Percentiles rank a stretch among this genome's conserved stretches.
Evolutionary conservation across 2,797 vertebrate species (phyloP).

Genomic region (Arrhamphus sclerolepis): DNA sequence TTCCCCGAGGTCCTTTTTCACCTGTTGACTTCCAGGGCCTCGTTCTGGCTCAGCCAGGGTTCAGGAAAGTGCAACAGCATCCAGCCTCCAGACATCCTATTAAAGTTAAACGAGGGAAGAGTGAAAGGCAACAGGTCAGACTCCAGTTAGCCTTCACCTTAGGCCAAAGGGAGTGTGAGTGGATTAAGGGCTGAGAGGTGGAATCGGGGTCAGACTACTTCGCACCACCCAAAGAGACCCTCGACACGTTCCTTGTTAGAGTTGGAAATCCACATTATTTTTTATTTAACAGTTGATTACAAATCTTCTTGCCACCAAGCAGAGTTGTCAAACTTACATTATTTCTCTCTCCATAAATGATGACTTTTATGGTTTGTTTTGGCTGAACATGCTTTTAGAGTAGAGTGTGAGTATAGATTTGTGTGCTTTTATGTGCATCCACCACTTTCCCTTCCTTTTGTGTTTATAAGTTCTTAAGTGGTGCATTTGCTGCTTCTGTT

Average conservation of each 20-base stretch:
- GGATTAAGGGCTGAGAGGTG: conserved; percentile 40
- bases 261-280: no score
- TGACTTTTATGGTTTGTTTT: no score
- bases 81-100: conserved; percentile 37
- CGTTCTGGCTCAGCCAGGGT: conserved; percentile 16
- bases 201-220: conserved; percentile 50
- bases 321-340: neutral
- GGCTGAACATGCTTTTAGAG: neutral
- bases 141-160: conserved; percentile 53
- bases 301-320: no score
- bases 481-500: conserved; percentile 42
- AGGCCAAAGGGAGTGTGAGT: conserved; percentile 39
- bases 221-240: conserved; percentile 22
- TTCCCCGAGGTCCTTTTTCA: conserved; percentile 34
- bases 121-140: conserved; percentile 49
- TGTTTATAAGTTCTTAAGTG: conserved; percentile 42
- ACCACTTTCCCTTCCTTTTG: conserved; percentile 3
- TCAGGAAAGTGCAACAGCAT: conserved; percentile 25
- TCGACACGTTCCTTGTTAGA: conserved; percentile 18
- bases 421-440: no score
- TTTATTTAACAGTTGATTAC: no score
- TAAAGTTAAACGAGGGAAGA: conserved; percentile 45
- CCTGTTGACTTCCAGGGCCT: conserved; percentile 43
- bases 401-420: neutral
- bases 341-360: no score